phyloP scores from a whole-genome alignment of 2,113 vertebrate species.

The Edolisoma coerulescens region DNA sequence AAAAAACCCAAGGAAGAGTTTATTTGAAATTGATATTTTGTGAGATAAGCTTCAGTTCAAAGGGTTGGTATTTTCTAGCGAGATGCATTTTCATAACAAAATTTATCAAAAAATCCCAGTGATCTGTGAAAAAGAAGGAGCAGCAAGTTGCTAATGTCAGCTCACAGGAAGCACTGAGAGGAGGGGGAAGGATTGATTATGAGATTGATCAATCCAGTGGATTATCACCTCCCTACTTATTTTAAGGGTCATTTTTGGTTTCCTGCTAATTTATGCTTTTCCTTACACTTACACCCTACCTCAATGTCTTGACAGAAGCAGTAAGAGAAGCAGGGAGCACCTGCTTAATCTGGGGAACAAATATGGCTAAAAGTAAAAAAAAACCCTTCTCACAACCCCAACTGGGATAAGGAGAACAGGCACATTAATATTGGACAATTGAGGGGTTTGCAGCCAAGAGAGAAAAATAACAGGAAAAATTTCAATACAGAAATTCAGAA shows the following conservation, averaged over 20 bases:
- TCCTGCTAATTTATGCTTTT: neutral
- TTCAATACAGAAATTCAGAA: neutral
- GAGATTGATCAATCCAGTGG: neutral
- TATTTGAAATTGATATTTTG: neutral
- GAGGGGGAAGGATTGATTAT: neutral
- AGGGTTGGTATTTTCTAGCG: neutral
- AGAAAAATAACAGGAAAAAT: neutral
- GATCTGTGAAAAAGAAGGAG: neutral
- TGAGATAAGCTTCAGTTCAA: neutral
- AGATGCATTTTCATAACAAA: neutral
- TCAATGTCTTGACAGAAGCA: neutral
- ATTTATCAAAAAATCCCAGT: neutral
- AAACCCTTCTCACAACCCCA: neutral
- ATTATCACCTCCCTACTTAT: neutral
- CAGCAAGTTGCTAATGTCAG: neutral
- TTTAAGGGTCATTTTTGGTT: neutral
- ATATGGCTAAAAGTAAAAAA: neutral
- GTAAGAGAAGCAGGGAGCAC: neutral
- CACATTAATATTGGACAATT: accelerated
- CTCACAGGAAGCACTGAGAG: neutral
- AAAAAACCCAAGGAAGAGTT: neutral
- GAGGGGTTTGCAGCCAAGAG: no score
- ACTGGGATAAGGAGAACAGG: neutral
- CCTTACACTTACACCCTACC: neutral
- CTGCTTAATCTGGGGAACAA: neutral